phyloP scores from a whole-genome alignment of 2,113 vertebrate genomes.

The Colius striatus region DNA sequence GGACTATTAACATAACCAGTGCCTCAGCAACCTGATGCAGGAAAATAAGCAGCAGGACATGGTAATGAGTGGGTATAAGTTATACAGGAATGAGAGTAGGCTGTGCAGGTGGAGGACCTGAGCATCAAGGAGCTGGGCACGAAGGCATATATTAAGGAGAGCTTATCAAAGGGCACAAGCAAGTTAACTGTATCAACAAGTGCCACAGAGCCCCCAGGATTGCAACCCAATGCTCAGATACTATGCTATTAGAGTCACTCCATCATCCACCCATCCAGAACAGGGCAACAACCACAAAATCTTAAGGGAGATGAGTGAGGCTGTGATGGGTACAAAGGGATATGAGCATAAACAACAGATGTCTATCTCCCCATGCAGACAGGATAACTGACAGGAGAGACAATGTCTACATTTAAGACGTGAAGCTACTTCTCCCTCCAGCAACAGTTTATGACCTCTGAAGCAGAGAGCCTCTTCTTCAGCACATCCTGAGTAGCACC shows the following conservation, averaged over 20 bases:
- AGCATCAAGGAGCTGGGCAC: not conserved
- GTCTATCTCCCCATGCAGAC: not conserved
- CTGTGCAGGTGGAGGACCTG: not conserved
- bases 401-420: not conserved
- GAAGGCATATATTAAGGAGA: not conserved
- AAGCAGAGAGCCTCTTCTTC: not conserved
- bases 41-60: slow-evolving; percentile 25
- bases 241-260: not conserved
- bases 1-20: slow-evolving; percentile 1
- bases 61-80: not conserved
- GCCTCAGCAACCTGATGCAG: not conserved
- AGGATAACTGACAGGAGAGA: not conserved
- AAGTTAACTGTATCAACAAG: slow-evolving; percentile 21
- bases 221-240: not conserved
- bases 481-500: not conserved
- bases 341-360: not conserved
- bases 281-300: not conserved
- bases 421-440: not conserved
- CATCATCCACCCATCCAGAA: not conserved
- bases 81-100: slow-evolving; percentile 21
- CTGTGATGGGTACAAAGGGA: not conserved
- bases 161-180: not conserved
- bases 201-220: not conserved
- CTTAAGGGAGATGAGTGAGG: not conserved
- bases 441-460: not conserved